Conservation (phyloP, 2,113 vertebrate species). For the Antechinus stuartii region DNA sequence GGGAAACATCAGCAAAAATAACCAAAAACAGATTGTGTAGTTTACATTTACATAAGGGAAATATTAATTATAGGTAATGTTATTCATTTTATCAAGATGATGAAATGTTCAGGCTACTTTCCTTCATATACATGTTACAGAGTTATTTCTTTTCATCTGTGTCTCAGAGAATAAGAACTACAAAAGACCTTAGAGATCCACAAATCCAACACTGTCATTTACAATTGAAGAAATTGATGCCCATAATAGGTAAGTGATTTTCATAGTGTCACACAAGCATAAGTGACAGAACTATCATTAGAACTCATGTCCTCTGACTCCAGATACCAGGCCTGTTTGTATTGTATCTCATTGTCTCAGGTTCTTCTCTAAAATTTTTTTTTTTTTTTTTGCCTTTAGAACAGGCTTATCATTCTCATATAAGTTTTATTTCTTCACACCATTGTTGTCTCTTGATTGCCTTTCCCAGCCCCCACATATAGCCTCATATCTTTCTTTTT, state of each 20-base stretch:
- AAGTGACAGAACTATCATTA: not conserved
- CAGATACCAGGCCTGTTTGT: not conserved
- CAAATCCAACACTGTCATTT: not conserved
- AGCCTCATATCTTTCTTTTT: not conserved
- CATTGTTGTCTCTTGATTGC: not conserved
- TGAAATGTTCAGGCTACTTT: not conserved
- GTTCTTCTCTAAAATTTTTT: not conserved
- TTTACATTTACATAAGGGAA: not conserved
- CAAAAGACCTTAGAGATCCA: not conserved
- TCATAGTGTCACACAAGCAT: not conserved
- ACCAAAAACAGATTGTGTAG: not conserved
- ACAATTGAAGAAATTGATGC: not conserved
- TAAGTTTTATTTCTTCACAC: not conserved
- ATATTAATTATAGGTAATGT: not conserved
- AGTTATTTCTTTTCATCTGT: not conserved
- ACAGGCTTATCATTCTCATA: not conserved
- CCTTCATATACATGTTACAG: not conserved
- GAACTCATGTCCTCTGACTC: not conserved
- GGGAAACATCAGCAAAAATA: not conserved
- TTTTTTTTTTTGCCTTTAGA: not conserved
- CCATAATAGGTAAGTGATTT: not conserved
- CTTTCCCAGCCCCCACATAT: not conserved
- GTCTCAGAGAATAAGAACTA: not conserved
- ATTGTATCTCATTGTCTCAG: not conserved
- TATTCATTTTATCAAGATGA: not conserved